Evolutionary conservation across 2,888 invertebrate genomes (phyloP).

Genomic region (Anarsia innoxiella): DNA sequence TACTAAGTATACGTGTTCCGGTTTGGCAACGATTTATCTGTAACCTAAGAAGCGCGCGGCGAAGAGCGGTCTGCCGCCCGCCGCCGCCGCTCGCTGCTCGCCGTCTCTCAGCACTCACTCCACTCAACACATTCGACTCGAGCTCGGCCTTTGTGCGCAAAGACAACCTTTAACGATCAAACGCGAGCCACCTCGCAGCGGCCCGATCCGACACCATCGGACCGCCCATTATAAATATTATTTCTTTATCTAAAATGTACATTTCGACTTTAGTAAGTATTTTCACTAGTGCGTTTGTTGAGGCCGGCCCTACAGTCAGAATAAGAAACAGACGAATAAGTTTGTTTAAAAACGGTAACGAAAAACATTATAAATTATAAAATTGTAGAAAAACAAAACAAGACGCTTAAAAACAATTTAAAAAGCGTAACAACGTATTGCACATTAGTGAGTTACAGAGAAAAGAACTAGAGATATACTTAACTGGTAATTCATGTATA

Average conservation of each 20-base stretch:
- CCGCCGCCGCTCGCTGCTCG: conserved; percentile 22
- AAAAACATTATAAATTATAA: conserved; percentile 31
- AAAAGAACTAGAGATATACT: conserved; percentile 56
- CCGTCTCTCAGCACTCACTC: conserved; percentile 12
- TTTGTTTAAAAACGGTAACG: conserved; percentile 39
- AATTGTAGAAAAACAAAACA: conserved; percentile 38
- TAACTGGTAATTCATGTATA: conserved; percentile 39
- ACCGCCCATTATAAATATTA: conserved; percentile 11
- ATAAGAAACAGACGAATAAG: conserved; percentile 41
- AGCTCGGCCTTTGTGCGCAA: conserved; percentile 22
- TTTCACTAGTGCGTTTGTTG: conserved; percentile 18
- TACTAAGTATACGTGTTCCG: conserved; percentile 66
- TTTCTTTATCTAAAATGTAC: conserved; percentile 15
- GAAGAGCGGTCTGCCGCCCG: conserved; percentile 19
- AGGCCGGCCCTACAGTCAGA: conserved; percentile 34
- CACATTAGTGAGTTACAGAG: conserved; percentile 52
- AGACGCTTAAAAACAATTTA: conserved; percentile 55
- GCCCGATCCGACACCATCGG: conserved; percentile 9
- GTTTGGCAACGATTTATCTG: conserved; percentile 69
- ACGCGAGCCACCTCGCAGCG: conserved; percentile 19
- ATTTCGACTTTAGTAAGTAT: conserved; percentile 17
- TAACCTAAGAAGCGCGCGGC: conserved; percentile 50
- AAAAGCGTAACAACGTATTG: conserved; percentile 70
- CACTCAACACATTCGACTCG: conserved; percentile 16
- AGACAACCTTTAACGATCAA: conserved; percentile 17